Percentiles rank a stretch among this genome's conserved stretches.
Conservation (phyloP, 2,797 vertebrate species). For the Tarsius wallacei region DNA sequence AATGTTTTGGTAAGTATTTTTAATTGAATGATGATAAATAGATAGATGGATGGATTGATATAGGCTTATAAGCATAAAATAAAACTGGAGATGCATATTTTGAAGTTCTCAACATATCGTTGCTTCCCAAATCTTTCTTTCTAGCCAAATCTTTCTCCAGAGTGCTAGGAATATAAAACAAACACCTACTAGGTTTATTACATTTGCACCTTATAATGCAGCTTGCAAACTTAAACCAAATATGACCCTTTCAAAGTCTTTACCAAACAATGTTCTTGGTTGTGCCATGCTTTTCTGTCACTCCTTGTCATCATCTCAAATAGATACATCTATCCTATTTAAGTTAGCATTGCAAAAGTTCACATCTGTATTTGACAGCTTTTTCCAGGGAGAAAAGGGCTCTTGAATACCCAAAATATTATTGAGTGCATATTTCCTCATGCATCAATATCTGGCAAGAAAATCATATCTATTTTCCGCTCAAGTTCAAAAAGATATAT, state of each 20-base stretch:
- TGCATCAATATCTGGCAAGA: background rate
- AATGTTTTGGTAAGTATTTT: constrained; percentile 19
- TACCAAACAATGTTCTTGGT: background rate
- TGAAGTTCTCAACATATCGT: background rate
- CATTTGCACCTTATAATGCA: background rate
- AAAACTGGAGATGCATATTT: background rate
- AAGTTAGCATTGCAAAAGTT: background rate
- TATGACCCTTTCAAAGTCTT: background rate
- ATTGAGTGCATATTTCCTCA: background rate
- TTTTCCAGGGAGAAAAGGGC: background rate
- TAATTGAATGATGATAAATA: background rate
- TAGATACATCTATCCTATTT: background rate
- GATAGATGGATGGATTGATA: background rate
- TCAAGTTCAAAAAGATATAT: constrained; percentile 31
- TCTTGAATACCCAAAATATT: background rate
- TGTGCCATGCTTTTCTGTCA: background rate
- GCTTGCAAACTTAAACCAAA: background rate
- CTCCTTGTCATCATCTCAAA: constrained; percentile 1
- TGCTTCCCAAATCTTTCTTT: background rate
- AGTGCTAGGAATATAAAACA: background rate
- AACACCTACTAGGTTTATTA: background rate
- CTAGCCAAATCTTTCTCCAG: background rate
- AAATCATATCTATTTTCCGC: background rate
- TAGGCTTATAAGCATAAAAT: background rate
- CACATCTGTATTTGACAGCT: background rate